A percentile compares a stretch with the other conserved stretches of the same genome.
Conservation (phyloP, 2,888 invertebrate species). For the Pristionchus fissidentatus region DNA sequence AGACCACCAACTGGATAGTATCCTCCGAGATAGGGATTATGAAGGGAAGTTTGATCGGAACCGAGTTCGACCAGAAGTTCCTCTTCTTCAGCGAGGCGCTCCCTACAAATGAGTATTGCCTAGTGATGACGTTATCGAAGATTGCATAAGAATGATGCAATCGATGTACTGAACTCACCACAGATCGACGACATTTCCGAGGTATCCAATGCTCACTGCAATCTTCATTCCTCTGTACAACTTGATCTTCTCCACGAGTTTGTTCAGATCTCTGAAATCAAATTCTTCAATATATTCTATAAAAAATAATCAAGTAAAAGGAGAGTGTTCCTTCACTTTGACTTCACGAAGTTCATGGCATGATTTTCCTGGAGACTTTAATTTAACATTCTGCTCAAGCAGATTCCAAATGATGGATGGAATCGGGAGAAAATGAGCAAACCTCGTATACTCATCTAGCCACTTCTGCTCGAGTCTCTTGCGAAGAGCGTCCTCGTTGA, state of each 20-base stretch:
- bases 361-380: background rate
- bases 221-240: conserved; percentile 68
- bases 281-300: background rate
- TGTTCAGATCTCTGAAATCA: conserved; percentile 66
- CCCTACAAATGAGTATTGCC: conserved; percentile 76
- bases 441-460: conserved; percentile 78
- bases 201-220: conserved; percentile 80
- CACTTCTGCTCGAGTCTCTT: conserved; percentile 81
- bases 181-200: conserved; percentile 80
- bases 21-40: conserved; percentile 81
- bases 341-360: no score
- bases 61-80: conserved; percentile 81
- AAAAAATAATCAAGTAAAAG: no score
- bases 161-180: conserved; percentile 76
- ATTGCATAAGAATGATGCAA: background rate
- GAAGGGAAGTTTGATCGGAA: conserved; percentile 82
- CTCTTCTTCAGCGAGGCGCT: conserved; percentile 78
- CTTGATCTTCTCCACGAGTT: conserved; percentile 42
- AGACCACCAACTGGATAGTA: conserved; percentile 79
- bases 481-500: conserved; percentile 78
- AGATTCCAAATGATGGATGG: background rate
- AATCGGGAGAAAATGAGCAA: no score
- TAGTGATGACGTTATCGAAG: background rate
- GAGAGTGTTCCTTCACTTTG: no score
- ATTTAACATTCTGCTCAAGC: background rate